Percentiles rank a stretch among this genome's conserved stretches.
Evolutionary conservation across 1,140 invertebrate species (phyloP).

Genomic region (Drosophila parvula): DNA sequence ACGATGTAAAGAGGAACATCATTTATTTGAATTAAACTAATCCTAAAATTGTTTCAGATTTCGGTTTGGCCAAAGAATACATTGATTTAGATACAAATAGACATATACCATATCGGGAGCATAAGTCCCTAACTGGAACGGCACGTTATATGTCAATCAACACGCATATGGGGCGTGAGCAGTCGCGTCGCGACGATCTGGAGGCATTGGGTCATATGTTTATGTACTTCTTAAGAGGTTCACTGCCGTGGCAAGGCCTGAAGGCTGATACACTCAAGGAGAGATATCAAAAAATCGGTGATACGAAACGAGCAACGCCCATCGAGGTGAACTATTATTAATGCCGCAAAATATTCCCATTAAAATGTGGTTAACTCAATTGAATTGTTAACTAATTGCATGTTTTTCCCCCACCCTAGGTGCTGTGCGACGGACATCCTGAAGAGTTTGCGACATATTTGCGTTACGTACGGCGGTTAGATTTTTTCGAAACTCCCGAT

Average conservation of each 20-base stretch:
- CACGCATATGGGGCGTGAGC: slow-evolving; percentile 99
- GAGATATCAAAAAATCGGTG: slow-evolving; percentile 99
- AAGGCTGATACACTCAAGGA: slow-evolving; percentile 99
- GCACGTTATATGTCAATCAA: slow-evolving; percentile 99
- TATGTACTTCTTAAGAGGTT: slow-evolving; percentile 99
- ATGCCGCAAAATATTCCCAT: neutral
- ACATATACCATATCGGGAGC: slow-evolving; percentile 99
- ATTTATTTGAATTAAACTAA: slow-evolving; percentile 2
- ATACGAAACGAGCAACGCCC: slow-evolving; percentile 98
- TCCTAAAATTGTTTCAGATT: slow-evolving; percentile 88
- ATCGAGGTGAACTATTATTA: slow-evolving; percentile 89
- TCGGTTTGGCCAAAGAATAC: slow-evolving; percentile 99
- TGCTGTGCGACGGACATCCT: slow-evolving; percentile 98
- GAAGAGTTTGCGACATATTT: slow-evolving; percentile 99
- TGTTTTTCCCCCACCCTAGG: slow-evolving; percentile 69
- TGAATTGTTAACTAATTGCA: neutral
- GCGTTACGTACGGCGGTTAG: slow-evolving; percentile 97
- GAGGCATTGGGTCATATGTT: slow-evolving; percentile 99
- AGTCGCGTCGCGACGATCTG: slow-evolving; percentile 99
- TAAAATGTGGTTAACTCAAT: neutral
- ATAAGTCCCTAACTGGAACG: slow-evolving; percentile 98
- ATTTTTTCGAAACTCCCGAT: slow-evolving; percentile 99
- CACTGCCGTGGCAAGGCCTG: slow-evolving; percentile 99
- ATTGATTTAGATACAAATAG: slow-evolving; percentile 99
- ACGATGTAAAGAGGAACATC: neutral